These are phyloP conservation scores for Melanotaenia trifasciata DNA, from an alignment of 2,797 vertebrate species.

Conservation along the genomic window DNA sequence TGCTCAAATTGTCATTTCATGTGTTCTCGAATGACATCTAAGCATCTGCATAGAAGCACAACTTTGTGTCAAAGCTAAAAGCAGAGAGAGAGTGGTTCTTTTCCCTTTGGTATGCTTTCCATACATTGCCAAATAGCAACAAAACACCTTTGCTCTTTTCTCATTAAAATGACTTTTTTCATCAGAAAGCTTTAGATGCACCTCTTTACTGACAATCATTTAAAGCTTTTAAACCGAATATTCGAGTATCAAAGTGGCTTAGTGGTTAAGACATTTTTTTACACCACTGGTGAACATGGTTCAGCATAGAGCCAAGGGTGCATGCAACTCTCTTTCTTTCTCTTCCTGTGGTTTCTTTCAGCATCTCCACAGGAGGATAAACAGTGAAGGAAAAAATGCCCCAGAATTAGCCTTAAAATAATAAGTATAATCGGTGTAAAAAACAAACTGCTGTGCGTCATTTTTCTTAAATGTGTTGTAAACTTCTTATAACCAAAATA, in stretches of 20 bases:
- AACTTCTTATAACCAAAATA: not conserved
- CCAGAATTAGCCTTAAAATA: slow-evolving; percentile 1
- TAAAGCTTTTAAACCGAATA: not conserved
- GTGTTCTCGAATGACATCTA: slow-evolving; percentile 5
- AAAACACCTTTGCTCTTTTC: no score
- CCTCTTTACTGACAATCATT: slow-evolving; percentile 1
- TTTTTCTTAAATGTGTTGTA: not conserved
- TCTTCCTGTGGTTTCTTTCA: not conserved
- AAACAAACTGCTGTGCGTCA: not conserved
- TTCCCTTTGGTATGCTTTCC: slow-evolving; percentile 28
- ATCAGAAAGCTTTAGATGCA: slow-evolving; percentile 29
- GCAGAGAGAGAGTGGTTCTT: not conserved
- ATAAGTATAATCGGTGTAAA: not conserved
- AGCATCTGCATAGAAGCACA: slow-evolving; percentile 38
- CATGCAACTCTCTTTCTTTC: not conserved
- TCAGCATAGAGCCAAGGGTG: not conserved
- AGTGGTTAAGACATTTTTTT: not conserved
- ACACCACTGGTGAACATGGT: not conserved
- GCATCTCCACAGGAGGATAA: not conserved
- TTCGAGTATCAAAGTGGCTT: slow-evolving; percentile 3
- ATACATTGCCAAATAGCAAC: not conserved
- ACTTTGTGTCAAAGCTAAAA: slow-evolving; percentile 37
- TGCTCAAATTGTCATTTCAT: slow-evolving; percentile 11
- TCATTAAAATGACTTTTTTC: slow-evolving; percentile 29
- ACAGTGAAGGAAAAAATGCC: not conserved